Base-by-base conservation (phyloP, 2,888 invertebrate genomes). In the Standfussiana lucernea region DNA sequence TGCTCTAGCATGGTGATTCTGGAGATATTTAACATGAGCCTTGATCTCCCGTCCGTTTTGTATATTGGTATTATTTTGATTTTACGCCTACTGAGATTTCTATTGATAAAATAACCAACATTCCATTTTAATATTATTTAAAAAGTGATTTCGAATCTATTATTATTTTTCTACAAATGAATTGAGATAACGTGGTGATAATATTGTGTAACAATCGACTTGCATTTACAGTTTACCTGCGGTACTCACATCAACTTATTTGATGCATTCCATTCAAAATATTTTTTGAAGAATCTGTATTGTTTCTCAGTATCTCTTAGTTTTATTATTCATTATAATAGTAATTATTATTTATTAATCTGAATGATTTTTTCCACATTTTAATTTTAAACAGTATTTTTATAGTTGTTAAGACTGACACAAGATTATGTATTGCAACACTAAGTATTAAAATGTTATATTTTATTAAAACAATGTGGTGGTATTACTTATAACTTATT, bases 361-460 rank as follows among this genome's bases (percentile, higher is more conserved):
- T 86, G 82, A 89, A 83, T 88, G 84, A 90, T 89, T 90, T 87
- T 92, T 93, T 92, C 89, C 90, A 90, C 88, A 90, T 90, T 90
- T 88, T 91, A 90, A 93, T 92, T 94, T 91, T 93, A 93, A 93
- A 92, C 95, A 96, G 95, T 96, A 96, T 96, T 95, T 94, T 92
- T 91, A 93, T 95, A 96, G 95, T 93, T 94, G 85, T 94, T 96
- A 96, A 96, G 96, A 96, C 96, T 96, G 96, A 96, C 95, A 94
- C 94, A 94, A 93, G 89, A 92, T 93, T 92, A 93, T 95, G 93
- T 95, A 95, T 94, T 94, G 90, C 93, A 93, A 93, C 91, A 93
- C 92, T 94, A 93, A 95, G 95, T 95, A 95, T 95, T 96, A 94
- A 93, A 93, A 90, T 91, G 90, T 93, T 91, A 93, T 93, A 92